Evolutionary conservation across 2,888 invertebrate species (phyloP).

Genomic region (Dicranocentrus wangi): DNA sequence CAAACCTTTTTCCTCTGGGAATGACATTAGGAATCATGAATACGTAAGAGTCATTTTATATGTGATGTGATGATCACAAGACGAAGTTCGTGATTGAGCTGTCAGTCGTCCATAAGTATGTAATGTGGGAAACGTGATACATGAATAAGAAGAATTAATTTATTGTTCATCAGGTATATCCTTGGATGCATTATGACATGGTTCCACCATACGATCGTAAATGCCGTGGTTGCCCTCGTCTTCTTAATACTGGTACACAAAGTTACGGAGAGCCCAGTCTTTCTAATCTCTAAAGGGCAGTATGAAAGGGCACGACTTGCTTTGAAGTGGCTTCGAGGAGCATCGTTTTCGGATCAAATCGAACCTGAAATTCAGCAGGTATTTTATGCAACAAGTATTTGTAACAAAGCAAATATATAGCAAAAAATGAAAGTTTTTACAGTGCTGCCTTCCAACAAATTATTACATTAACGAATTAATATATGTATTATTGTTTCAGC

Average conservation of each 20-base stretch:
- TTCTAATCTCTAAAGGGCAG: constrained; percentile 50
- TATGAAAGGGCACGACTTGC: constrained; percentile 49
- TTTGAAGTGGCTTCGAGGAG: constrained; percentile 59
- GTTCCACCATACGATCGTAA: constrained; percentile 57
- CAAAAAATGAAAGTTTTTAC: too few relatives aligned
- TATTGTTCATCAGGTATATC: constrained; percentile 44
- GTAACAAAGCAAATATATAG: too few relatives aligned
- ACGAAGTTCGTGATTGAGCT: too few relatives aligned
- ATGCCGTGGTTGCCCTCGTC: constrained; percentile 18
- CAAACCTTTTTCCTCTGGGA: constrained; percentile 90
- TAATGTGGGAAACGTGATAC: too few relatives aligned
- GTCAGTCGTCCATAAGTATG: too few relatives aligned
- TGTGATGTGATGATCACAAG: too few relatives aligned
- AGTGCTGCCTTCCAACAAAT: too few relatives aligned
- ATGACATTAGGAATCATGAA: constrained; percentile 75
- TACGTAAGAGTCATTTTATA: constrained; percentile 60
- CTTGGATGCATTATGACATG: constrained; percentile 60
- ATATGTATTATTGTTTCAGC: too few relatives aligned
- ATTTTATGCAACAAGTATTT: neutral
- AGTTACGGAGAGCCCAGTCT: constrained; percentile 50
- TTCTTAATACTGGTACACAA: constrained; percentile 49
- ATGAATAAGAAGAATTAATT: too few relatives aligned
- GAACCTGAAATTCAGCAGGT: constrained; percentile 57
- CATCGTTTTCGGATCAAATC: constrained; percentile 56
- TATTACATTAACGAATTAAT: neutral